Conservation (phyloP, 2,113 vertebrate genomes). For the Callocephalon fimbriatum region DNA sequence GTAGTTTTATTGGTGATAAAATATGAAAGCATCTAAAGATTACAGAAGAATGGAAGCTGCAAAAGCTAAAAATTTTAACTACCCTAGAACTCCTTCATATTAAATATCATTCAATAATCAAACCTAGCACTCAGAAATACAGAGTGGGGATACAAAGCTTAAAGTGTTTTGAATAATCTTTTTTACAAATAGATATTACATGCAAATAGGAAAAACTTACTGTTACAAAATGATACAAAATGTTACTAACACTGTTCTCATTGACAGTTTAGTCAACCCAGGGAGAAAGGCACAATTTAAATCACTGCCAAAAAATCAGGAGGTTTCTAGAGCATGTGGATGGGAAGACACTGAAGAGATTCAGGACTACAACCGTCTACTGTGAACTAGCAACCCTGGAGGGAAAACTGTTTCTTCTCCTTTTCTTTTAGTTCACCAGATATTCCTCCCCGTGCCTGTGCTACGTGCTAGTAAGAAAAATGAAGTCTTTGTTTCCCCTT, state of each 20-base stretch:
- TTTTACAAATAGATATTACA: neutral
- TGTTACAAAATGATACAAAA: neutral
- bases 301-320: neutral
- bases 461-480: neutral
- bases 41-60: neutral
- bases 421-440: neutral
- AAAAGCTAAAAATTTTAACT: neutral
- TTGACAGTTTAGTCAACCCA: neutral
- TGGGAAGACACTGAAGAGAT: neutral
- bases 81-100: neutral
- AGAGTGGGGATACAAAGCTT: neutral
- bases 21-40: neutral
- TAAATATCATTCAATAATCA: neutral
- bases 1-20: neutral
- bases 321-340: neutral
- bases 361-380: neutral
- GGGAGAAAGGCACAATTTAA: neutral
- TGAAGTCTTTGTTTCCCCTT: neutral
- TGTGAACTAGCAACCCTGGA: neutral
- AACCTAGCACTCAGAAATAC: neutral
- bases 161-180: neutral
- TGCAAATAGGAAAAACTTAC: neutral
- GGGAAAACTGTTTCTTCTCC: conserved; percentile 2
- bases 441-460: neutral
- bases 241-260: neutral